Evolutionary conservation across 1,140 invertebrate species (phyloP), one percentile per base, ranked within the genome.

Genomic region (Habropoda laboriosa): DNA sequence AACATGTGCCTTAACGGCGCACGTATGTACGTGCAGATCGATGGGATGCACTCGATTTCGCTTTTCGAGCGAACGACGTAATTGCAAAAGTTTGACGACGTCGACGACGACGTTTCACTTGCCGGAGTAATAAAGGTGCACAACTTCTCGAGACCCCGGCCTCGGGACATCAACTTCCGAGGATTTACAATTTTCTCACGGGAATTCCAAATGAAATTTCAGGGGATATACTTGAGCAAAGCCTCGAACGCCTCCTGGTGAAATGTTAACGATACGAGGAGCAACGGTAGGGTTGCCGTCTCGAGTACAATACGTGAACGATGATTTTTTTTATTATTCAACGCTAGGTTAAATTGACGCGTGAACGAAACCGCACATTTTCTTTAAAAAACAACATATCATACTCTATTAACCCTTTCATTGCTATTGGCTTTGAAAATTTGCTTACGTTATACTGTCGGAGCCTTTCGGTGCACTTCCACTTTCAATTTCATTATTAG

Each of bases 31-130:
- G 30, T 45, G 63, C 42, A 51, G 51, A 53, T 66, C 47, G 53
- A 71, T 57, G 12, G 47, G 27, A 35, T 18, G 45, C 61, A 10
- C 21, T 35, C 57, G 38, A 74, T 40, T 58, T 81, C 51, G 42
- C 66, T 66, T 66, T 57, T 75, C 53, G n/a, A 66, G 27, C 40
- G 27, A 60, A 35, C 49, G 21, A 51, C 40, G 67, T 63, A 77
- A 82, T 81, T 61, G 47, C 45, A 49, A 47, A 73, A 73, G 30
- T 73, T 73, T 21, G 1, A 30, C 7, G 13, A 24, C 16, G 1
- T 42, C 7, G 13, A 24, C 16, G 8, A 49, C n/a, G 16, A 27
- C 30, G 30, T 61, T 63, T 51, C 16, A 61, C 57, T 73, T 49
- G 6, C 4, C 24, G 3, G 35, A 45, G 30, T 51, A 27, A 60